These are phyloP conservation scores for Cynopterus sphinx DNA, from an alignment of 2,797 vertebrate genomes.

Conservation along the genomic window DNA sequence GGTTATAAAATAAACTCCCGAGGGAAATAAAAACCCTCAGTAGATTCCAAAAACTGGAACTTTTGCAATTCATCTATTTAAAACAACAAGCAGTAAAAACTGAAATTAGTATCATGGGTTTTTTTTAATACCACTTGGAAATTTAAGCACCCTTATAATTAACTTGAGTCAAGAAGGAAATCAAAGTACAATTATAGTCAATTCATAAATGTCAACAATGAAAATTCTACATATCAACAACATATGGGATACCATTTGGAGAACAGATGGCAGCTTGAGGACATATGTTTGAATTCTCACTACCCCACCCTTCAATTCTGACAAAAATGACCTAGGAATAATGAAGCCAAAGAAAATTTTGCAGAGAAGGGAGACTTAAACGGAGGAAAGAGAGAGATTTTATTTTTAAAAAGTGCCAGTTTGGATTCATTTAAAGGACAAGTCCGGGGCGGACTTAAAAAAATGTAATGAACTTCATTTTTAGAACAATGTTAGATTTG, in stretches of 20 bases:
- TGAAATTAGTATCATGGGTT: constrained; percentile 53
- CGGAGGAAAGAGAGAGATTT: constrained; percentile 32
- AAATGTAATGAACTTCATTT: not conserved
- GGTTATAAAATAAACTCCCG: not conserved
- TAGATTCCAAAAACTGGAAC: constrained; percentile 37
- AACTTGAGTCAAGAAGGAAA: constrained; percentile 74
- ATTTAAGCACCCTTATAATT: constrained; percentile 76
- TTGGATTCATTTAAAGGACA: constrained; percentile 39
- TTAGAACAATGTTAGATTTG: constrained; percentile 2
- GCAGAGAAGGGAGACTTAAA: constrained; percentile 48
- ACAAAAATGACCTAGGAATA: constrained; percentile 75
- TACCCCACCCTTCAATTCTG: constrained; percentile 56
- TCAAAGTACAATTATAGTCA: constrained; percentile 77
- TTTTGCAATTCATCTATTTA: constrained; percentile 52
- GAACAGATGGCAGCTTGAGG: constrained; percentile 63
- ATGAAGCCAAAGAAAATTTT: constrained; percentile 37
- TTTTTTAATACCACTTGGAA: constrained; percentile 54
- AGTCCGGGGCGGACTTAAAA: not conserved
- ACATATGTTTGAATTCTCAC: constrained; percentile 71
- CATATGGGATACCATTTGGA: constrained; percentile 73
- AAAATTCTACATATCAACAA: constrained; percentile 71
- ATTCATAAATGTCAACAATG: constrained; percentile 80
- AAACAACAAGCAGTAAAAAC: constrained; percentile 53
- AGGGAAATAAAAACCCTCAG: not conserved
- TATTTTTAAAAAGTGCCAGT: constrained; percentile 63